Base-by-base conservation (phyloP, 2,888 invertebrate genomes). In the Melieria omissa region DNA sequence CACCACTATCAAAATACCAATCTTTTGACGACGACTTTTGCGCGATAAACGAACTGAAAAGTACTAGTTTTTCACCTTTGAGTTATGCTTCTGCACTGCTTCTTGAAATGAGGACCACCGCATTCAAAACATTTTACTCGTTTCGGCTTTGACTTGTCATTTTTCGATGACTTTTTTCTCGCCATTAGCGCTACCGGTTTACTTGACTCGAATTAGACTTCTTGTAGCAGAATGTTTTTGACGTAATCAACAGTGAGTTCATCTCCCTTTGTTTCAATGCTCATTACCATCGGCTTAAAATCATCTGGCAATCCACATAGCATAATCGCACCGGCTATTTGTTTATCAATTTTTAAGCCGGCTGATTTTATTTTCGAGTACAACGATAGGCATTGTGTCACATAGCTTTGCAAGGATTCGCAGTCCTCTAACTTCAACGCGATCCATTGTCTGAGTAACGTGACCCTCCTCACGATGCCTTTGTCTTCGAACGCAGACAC, bases 301-400 rank as follows among this genome's bases (percentile, higher is more conserved):
- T 16, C 16, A 16, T 71, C 60, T 12, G 62, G 66, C 62, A 66
- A 67, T 42, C 71, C 66, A 54, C 65, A 65, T 60, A 71, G 49
- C 65, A 71, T 71, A 46, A 71, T 71, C 57, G 65, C 60, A 65
- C 42, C 71, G 49, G 71, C 60, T 55, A 71, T 65, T 65, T 71
- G 65, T 44, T 71, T 44, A 42, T 65, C 60, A 60, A 41, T 60
- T 41, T 65, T 65, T 44, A 71, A 65, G 10, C 61, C 65, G 44
- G 60, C 61, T 14, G 60, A 65, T 60, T 65, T 65, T 29, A 49
- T 65, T 65, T 71, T 71, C 49, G 61, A 71, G 47, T 66, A 44
- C 49, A 66, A 12, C 47, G 65, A 58, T 29, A 58, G 29, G 29
- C 12, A 5, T 70, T 58, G 70, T 14, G 64, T 63, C 12, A 63